Evolutionary conservation across 2,113 vertebrate genomes (phyloP).

Genomic region (Emydocephalus ijimae): DNA sequence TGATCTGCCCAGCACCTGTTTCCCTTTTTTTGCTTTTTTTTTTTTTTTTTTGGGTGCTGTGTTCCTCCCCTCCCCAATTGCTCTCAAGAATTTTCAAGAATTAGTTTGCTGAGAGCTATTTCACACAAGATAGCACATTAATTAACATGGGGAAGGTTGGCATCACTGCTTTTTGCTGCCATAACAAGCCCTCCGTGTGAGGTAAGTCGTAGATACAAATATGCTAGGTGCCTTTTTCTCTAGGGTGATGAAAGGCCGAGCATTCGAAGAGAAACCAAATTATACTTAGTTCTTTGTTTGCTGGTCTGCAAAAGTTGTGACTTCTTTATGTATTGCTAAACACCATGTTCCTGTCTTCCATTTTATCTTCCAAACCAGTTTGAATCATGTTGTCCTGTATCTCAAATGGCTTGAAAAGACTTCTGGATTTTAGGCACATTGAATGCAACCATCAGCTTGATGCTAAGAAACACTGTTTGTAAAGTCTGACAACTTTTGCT

Average conservation of each 20-base stretch:
- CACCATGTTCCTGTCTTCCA: not conserved
- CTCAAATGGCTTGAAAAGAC: not conserved
- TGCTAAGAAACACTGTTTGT: not conserved
- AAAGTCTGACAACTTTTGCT: not conserved
- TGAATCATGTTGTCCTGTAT: not conserved
- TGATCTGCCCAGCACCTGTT: conserved; percentile 61
- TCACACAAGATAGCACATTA: conserved; percentile 32
- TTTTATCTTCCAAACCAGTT: not conserved
- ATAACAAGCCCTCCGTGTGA: conserved; percentile 66
- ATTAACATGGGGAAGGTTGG: conserved; percentile 47
- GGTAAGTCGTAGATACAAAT: conserved; percentile 66
- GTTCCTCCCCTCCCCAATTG: conserved; percentile 24
- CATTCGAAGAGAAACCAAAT: conserved; percentile 46
- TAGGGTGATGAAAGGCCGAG: conserved; percentile 46
- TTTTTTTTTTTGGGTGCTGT: conserved; percentile 4
- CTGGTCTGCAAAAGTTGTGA: conserved; percentile 43
- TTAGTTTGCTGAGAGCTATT: conserved; percentile 50
- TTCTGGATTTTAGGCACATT: not conserved
- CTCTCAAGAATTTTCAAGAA: conserved; percentile 59
- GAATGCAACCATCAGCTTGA: not conserved
- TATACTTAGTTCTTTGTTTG: conserved; percentile 45
- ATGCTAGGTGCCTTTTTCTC: conserved; percentile 46
- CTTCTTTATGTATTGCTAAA: conserved; percentile 3
- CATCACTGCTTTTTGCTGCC: conserved; percentile 45
- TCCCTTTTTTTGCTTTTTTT: conserved; percentile 32